Conservation (phyloP, 2,113 vertebrate species). For the Calonectris borealis region DNA sequence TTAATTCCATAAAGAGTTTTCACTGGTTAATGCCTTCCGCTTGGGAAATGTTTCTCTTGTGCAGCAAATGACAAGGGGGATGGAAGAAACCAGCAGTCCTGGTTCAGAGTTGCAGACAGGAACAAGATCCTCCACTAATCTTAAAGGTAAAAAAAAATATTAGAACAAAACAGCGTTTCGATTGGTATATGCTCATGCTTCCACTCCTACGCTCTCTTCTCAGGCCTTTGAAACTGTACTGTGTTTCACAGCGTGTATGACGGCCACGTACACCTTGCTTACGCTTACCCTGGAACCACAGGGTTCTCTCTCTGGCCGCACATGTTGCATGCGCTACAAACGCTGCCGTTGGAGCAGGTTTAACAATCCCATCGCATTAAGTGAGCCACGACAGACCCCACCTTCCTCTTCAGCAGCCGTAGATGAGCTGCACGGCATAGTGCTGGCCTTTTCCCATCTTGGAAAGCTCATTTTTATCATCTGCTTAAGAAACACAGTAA, state of each 20-base stretch:
- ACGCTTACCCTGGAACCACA: not conserved
- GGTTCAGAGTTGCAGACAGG: not conserved
- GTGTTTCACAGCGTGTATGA: not conserved
- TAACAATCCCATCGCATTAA: not conserved
- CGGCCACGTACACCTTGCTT: accelerated
- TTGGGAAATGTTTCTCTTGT: not conserved
- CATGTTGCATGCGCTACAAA: accelerated
- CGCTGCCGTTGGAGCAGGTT: not conserved
- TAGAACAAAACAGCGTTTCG: not conserved
- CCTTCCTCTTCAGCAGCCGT: not conserved
- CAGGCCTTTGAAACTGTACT: not conserved
- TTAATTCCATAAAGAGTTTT: not conserved
- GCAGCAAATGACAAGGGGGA: not conserved
- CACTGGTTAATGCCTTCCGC: not conserved
- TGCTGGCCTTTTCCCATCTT: not conserved
- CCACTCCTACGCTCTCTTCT: not conserved
- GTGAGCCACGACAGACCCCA: not conserved
- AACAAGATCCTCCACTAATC: not conserved
- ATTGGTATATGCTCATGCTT: not conserved
- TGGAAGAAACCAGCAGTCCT: not conserved
- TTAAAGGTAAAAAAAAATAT: not conserved
- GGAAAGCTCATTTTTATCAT: not conserved
- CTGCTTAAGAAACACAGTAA: not conserved
- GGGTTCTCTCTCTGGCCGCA: not conserved
- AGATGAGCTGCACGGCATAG: not conserved